phyloP scores from a whole-genome alignment of 2,797 vertebrate species.

The Sebastes miniatus region DNA sequence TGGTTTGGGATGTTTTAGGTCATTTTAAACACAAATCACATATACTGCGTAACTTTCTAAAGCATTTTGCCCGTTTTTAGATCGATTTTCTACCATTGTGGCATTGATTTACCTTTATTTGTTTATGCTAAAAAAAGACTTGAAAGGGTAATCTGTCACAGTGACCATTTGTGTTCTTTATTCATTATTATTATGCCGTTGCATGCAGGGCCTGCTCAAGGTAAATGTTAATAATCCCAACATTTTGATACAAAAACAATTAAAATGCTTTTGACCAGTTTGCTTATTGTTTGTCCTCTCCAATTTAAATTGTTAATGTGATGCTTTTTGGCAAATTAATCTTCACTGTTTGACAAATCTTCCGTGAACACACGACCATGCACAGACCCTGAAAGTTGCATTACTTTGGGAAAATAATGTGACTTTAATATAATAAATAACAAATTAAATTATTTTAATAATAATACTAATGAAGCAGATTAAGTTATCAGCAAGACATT shows the following conservation, averaged over 20 bases:
- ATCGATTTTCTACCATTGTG: background rate
- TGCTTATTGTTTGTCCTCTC: background rate
- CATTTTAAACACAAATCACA: background rate
- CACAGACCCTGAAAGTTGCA: background rate
- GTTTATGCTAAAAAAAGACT: background rate
- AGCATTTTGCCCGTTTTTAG: background rate
- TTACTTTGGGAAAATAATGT: background rate
- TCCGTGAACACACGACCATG: background rate
- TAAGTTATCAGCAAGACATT: background rate
- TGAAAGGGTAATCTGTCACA: background rate
- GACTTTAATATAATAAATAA: background rate
- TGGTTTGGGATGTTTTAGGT: background rate
- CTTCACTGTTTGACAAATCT: background rate
- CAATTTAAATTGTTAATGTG: background rate
- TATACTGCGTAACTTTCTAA: background rate
- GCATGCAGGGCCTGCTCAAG: background rate
- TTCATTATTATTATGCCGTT: background rate
- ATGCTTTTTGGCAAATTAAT: background rate
- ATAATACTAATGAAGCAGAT: background rate
- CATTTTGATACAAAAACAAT: background rate
- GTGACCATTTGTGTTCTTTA: background rate
- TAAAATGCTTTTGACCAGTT: background rate
- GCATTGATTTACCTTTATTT: background rate
- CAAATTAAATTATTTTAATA: rapidly evolving
- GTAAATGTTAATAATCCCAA: background rate